These are phyloP conservation scores for Pseudachorutes palmiensis DNA, from an alignment of 1,140 invertebrate genomes.

Conservation along the genomic window DNA sequence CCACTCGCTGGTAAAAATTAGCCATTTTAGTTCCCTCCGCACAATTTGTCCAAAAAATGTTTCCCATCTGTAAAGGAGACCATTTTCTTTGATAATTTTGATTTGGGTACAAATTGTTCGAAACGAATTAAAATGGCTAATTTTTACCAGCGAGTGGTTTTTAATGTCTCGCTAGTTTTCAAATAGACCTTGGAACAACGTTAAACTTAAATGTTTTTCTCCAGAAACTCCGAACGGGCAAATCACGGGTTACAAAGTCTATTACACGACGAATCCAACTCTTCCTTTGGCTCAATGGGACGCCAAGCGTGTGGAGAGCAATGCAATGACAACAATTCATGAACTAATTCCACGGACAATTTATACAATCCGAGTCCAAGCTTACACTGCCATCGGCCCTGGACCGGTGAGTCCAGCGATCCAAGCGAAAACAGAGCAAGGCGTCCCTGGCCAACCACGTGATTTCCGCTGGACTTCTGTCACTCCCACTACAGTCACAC, in stretches of 20 bases:
- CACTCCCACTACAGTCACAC: slow-evolving; percentile 65
- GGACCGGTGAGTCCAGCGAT: slow-evolving; percentile 83
- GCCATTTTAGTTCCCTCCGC: no score
- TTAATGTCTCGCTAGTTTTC: no score
- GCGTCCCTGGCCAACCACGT: slow-evolving; percentile 74
- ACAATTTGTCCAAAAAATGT: no score
- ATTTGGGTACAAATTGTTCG: no score
- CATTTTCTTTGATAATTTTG: no score
- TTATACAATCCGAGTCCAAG: slow-evolving; percentile 85
- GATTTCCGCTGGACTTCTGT: slow-evolving; percentile 74
- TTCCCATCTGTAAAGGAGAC: no score
- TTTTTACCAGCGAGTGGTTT: no score
- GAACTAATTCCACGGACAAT: slow-evolving; percentile 78
- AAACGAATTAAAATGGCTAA: no score
- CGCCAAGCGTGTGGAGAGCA: slow-evolving; percentile 84
- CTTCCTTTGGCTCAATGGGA: slow-evolving; percentile 82
- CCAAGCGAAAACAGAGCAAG: slow-evolving; percentile 93
- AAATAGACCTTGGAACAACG: no score
- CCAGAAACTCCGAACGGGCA: slow-evolving; percentile 86
- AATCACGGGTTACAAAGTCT: slow-evolving; percentile 97
- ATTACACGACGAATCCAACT: slow-evolving; percentile 82
- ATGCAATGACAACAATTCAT: slow-evolving; percentile 83
- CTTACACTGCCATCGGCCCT: slow-evolving; percentile 72
- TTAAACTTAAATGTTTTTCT: background rate
- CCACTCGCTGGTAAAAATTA: no score